Conservation (phyloP, 1,140 invertebrate genomes). For the Globodera ellingtonae region DNA sequence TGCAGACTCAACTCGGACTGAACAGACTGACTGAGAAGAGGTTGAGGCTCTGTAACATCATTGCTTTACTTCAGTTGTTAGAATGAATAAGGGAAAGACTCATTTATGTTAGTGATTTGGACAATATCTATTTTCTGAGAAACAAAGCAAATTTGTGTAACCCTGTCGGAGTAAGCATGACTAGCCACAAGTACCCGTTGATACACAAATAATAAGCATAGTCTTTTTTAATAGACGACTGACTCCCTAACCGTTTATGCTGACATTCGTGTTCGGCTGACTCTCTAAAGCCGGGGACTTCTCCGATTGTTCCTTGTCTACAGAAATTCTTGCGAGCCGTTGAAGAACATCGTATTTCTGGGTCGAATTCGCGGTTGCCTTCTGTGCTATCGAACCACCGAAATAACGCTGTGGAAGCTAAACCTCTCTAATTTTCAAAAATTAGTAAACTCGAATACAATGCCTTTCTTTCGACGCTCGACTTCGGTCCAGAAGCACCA, state of each 20-base stretch:
- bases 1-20: neutral
- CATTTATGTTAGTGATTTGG: no score
- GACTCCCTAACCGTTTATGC: neutral
- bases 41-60: neutral
- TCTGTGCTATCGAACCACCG: slow-evolving; percentile 27
- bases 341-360: slow-evolving; percentile 44
- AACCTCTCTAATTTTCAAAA: neutral
- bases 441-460: neutral
- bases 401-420: slow-evolving; percentile 50
- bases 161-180: no score
- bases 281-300: neutral
- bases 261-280: neutral
- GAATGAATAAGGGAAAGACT: no score
- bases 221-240: no score
- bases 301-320: slow-evolving; percentile 31
- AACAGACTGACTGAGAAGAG: neutral
- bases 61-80: no score
- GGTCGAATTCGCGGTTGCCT: neutral
- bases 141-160: no score
- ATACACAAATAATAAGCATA: no score
- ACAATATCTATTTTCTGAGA: no score
- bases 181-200: no score
- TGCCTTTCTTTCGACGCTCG: slow-evolving; percentile 35
- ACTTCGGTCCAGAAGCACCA: slow-evolving; percentile 44
- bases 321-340: slow-evolving; percentile 38